Conservation (phyloP, 2,797 vertebrate genomes). For the Amniataba percoides region DNA sequence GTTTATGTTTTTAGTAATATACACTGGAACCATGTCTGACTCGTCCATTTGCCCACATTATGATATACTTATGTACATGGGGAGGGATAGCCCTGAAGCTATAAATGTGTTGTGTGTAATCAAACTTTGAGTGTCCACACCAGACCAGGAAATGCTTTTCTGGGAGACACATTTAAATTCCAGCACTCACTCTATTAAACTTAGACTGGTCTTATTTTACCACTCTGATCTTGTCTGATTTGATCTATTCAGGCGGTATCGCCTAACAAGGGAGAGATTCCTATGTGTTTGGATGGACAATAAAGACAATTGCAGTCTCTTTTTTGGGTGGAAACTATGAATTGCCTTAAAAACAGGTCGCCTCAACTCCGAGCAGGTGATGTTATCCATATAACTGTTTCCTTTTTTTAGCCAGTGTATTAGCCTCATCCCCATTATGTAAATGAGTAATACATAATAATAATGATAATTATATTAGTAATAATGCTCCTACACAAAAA, state of each 20-base stretch:
- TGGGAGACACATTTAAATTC: conserved; percentile 52
- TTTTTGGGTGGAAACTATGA: conserved; percentile 81
- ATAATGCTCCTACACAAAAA: conserved; percentile 78
- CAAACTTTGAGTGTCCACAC: conserved; percentile 66
- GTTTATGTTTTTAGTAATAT: conserved; percentile 86
- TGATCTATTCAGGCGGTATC: conserved; percentile 60
- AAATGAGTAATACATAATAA: conserved; percentile 85
- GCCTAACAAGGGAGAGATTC: conserved; percentile 51
- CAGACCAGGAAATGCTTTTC: conserved; percentile 60
- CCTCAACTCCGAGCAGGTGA: conserved; percentile 74
- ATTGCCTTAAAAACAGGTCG: conserved; percentile 88
- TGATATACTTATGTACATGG: conserved; percentile 67
- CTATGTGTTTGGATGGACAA: conserved; percentile 53
- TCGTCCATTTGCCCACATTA: conserved; percentile 73
- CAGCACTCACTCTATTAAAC: conserved; percentile 50
- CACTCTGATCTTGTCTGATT: conserved; percentile 47
- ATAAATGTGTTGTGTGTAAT: conserved; percentile 58
- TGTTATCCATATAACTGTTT: conserved; percentile 78
- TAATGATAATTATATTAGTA: conserved; percentile 86
- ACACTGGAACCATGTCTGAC: conserved; percentile 88
- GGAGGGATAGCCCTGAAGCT: conserved; percentile 59
- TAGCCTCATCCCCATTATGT: conserved; percentile 82
- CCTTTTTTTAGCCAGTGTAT: conserved; percentile 84
- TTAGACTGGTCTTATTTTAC: conserved; percentile 52
- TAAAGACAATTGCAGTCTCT: conserved; percentile 62